These are phyloP conservation scores for Capricornis sumatraensis DNA, from an alignment of 2,113 vertebrate genomes.

Conservation along the genomic window DNA sequence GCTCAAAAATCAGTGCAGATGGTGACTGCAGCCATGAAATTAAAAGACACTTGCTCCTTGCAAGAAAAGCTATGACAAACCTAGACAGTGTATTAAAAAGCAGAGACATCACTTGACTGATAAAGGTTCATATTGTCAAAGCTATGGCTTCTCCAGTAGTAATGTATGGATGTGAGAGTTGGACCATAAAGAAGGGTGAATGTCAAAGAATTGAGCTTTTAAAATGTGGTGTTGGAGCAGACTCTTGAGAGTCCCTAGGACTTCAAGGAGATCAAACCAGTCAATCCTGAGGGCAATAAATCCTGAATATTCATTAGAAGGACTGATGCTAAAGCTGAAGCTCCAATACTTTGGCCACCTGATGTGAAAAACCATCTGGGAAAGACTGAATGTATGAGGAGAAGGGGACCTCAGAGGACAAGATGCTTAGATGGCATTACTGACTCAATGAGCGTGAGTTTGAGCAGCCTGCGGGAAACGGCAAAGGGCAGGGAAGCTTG, in stretches of 20 bases:
- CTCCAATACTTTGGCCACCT: not conserved
- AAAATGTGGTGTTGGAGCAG: not conserved
- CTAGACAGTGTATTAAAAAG: not conserved
- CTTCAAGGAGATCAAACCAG: not conserved
- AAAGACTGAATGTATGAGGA: not conserved
- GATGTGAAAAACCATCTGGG: not conserved
- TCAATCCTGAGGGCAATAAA: not conserved
- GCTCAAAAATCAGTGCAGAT: not conserved
- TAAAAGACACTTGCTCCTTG: not conserved
- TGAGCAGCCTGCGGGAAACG: fast-evolving
- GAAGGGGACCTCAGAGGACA: not conserved
- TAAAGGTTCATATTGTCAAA: not conserved
- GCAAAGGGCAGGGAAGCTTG: not conserved
- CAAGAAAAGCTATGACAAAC: not conserved
- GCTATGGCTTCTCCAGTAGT: not conserved
- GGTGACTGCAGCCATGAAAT: not conserved
- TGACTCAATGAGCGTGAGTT: not conserved
- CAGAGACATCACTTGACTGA: not conserved
- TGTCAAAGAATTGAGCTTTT: not conserved
- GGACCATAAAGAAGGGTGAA: not conserved
- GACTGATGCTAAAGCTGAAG: not conserved
- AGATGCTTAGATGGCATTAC: not conserved
- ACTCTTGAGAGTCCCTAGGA: not conserved
- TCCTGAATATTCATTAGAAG: not conserved
- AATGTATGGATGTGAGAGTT: not conserved